Base-by-base conservation (phyloP, 35 echinoderm and acorn worm genomes). In the Hemicentrotus pulcherrimus region DNA sequence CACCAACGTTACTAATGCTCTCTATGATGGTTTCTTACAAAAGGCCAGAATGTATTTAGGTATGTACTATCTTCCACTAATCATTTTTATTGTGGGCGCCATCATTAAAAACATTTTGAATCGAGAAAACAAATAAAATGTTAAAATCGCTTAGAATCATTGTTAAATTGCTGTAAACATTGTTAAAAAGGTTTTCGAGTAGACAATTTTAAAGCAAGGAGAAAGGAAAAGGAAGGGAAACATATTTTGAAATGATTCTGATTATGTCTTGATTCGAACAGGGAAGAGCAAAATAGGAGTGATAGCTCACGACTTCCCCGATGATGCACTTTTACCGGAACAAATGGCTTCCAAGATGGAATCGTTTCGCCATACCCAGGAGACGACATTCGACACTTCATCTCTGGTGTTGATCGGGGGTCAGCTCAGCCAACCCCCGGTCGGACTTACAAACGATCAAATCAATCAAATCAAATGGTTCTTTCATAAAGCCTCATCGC, bases 11-110 rank as follows among this genome's bases (percentile, higher is more conserved):
- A 47, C 91, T 9, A 47, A 93, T 93, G 91, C 91, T 47, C 91
- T 93, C 46, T 93, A 93, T 58, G 91, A 93, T 93, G 18, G n/a
- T 18, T 93, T 93, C 46, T 31, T 93, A 48, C 91, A 18, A 47
- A 93, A 33, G 30, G 91, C 48, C 48, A 31, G 48, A 31, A 48
- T 22, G 14, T 15, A 58, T 58, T 58, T 93, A n/a, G 91, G 91
- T 93, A 93, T 32, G 88, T 24, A 4, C 5, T 78, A 28, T 28
- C 5, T 22, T n/a, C 9, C 8, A 55, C n/a, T n/a, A n/a, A n/a
- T n/a, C n/a, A n/a, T n/a, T n/a, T n/a, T 41, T 41, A 41, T 41
- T 41, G 35, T 41, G 35, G 35, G 35, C 0, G 52, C 9, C 52
- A 14, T n/a, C n/a, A n/a, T 59, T 59, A 2, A 59, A 11, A 11